A percentile compares a stretch with the other conserved stretches of the same genome.
Evolutionary conservation across 2,888 invertebrate species (phyloP).

Genomic region (Hirtodrosophila alboralis): DNA sequence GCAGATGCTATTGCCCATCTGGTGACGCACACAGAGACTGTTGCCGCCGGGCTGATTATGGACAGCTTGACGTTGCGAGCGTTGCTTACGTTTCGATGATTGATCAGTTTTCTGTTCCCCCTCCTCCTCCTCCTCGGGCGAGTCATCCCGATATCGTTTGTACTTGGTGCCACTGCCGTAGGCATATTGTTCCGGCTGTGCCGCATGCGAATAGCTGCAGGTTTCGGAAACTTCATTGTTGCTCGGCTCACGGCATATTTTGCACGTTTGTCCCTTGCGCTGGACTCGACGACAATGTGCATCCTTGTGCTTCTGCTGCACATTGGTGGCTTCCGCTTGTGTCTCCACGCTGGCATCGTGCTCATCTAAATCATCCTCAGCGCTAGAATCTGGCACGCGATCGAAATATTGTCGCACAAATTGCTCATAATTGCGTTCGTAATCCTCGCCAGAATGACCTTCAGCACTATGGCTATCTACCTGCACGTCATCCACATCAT

Average conservation of each 20-base stretch:
- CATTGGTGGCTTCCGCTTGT: conserved; percentile 32
- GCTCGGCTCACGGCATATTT: conserved; percentile 89
- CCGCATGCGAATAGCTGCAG: conserved; percentile 91
- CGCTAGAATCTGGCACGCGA: conserved; percentile 80
- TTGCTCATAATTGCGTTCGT: conserved; percentile 80
- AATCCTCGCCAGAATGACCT: conserved; percentile 65
- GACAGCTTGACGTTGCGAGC: conserved; percentile 16
- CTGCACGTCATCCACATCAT: conserved; percentile 37
- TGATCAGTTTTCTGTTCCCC: conserved; percentile 9
- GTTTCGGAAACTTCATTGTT: conserved; percentile 91
- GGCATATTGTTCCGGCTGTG: conserved; percentile 89
- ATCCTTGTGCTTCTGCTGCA: not conserved
- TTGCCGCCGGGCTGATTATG: conserved; percentile 2
- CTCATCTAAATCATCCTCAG: conserved; percentile 32
- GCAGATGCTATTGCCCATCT: conserved; percentile 57
- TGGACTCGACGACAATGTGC: conserved; percentile 86
- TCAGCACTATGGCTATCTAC: conserved; percentile 37
- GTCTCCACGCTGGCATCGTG: conserved; percentile 36
- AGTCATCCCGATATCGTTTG: conserved; percentile 59
- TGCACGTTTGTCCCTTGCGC: conserved; percentile 87
- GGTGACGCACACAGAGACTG: conserved; percentile 67
- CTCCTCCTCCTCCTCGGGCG: conserved; percentile 1
- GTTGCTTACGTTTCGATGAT: conserved; percentile 7
- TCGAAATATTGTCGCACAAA: conserved; percentile 81
- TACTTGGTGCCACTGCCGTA: conserved; percentile 86